phyloP scores from a whole-genome alignment of 2,113 vertebrate genomes.

The Oxyruncus cristatus region DNA sequence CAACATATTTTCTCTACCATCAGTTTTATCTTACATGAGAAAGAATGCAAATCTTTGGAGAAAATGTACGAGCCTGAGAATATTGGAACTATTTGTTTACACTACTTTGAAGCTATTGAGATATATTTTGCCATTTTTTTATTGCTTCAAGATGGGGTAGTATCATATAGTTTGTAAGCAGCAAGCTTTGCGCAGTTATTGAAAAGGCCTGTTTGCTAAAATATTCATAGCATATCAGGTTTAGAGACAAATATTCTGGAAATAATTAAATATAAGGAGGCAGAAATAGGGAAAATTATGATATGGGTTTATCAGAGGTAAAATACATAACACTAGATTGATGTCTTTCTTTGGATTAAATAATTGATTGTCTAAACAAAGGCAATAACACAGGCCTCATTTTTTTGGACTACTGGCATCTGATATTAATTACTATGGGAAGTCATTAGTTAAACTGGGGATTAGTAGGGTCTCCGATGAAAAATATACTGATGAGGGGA shows the following conservation, averaged over 20 bases:
- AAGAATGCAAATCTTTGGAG: conserved; percentile 21
- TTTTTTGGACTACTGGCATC: background rate
- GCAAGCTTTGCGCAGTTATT: background rate
- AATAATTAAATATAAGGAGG: background rate
- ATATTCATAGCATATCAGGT: background rate
- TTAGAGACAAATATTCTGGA: background rate
- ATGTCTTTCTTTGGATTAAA: background rate
- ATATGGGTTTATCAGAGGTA: background rate
- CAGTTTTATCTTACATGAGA: conserved; percentile 26
- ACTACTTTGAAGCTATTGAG: conserved; percentile 10
- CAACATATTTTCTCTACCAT: conserved; percentile 30
- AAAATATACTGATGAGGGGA: background rate
- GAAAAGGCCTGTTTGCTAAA: background rate
- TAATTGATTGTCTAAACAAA: background rate
- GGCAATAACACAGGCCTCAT: background rate
- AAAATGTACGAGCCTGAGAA: conserved; percentile 12
- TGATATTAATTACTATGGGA: background rate
- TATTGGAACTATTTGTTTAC: conserved; percentile 15
- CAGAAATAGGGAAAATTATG: background rate
- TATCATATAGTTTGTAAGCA: background rate
- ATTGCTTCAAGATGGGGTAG: conserved; percentile 45
- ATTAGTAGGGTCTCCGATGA: background rate
- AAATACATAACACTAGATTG: background rate
- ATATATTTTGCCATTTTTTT: conserved; percentile 20
- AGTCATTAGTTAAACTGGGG: background rate